Evolutionary conservation across 2,888 invertebrate genomes (phyloP).

Genomic region (Clitarchus hookeri): DNA sequence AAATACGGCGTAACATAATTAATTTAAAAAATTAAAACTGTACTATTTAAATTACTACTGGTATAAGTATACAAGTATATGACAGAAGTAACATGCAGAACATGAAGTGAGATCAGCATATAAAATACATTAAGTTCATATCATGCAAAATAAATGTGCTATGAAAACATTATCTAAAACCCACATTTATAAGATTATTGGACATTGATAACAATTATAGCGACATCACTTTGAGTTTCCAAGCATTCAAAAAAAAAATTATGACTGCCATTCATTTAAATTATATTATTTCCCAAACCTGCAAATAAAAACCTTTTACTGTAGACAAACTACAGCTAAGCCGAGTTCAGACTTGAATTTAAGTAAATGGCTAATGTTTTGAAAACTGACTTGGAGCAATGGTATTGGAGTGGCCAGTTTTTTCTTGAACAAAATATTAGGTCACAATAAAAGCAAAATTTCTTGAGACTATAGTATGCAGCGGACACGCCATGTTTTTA

Average conservation of each 20-base stretch:
- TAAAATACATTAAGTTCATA: neutral
- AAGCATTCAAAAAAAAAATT: neutral
- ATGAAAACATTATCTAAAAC: neutral
- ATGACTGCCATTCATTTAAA: neutral
- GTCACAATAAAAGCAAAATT: no score
- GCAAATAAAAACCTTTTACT: neutral
- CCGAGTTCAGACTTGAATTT: no score
- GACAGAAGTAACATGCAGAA: neutral
- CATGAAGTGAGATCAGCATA: neutral
- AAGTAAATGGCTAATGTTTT: no score
- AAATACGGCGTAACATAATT: no score
- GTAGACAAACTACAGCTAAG: no score
- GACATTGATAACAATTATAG: neutral
- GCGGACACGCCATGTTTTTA: no score
- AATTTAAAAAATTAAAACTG: no score
- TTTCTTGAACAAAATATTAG: no score
- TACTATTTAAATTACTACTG: no score
- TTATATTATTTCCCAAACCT: neutral
- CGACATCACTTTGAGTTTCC: neutral
- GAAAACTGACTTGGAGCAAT: no score
- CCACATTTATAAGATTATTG: neutral
- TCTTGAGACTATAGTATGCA: no score
- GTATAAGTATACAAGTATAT: neutral
- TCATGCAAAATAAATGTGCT: neutral
- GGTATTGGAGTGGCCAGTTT: no score